Percentiles rank a stretch among this genome's conserved stretches.
These are phyloP conservation scores for Rhinatrema bivittatum DNA, from an alignment of 2,797 vertebrate genomes.

Conservation along the genomic window DNA sequence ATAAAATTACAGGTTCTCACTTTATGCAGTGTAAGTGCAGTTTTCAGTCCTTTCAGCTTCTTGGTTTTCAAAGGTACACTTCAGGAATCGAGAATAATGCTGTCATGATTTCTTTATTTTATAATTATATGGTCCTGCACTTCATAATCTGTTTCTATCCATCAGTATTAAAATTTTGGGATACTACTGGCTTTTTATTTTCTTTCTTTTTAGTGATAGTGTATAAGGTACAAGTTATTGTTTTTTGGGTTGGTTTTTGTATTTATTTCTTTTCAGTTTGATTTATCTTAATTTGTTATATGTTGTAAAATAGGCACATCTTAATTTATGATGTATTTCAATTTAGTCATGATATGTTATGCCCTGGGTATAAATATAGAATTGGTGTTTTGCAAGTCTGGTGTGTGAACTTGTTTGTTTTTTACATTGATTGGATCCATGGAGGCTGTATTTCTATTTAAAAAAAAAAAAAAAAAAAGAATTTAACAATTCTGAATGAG, in stretches of 20 bases:
- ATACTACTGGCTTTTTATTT: too few species aligned
- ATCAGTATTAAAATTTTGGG: slow-evolving; percentile 70
- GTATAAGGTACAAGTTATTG: slow-evolving; percentile 60
- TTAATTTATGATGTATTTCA: slow-evolving; percentile 72
- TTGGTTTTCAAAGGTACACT: slow-evolving; percentile 9
- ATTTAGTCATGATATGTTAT: slow-evolving; percentile 63
- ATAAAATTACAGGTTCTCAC: slow-evolving; percentile 21
- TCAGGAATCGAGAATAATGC: slow-evolving; percentile 17
- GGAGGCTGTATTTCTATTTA: too few species aligned
- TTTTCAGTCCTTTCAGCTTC: slow-evolving; percentile 18
- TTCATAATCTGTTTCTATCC: slow-evolving; percentile 40
- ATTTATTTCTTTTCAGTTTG: slow-evolving; percentile 71
- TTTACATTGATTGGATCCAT: too few species aligned
- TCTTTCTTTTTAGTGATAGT: slow-evolving; percentile 49
- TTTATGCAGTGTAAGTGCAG: slow-evolving; percentile 31
- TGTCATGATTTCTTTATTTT: slow-evolving; percentile 9
- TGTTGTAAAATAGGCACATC: slow-evolving; percentile 54
- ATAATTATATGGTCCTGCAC: slow-evolving; percentile 31
- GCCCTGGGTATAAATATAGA: slow-evolving; percentile 70
- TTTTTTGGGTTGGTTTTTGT: too few species aligned
- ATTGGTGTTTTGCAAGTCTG: slow-evolving; percentile 62
- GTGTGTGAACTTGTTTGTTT: slow-evolving; percentile 40
- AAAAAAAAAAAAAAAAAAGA: too few species aligned
- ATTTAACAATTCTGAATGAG: too few species aligned
- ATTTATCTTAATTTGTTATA: slow-evolving; percentile 59